These are phyloP conservation scores for Ictalurus punctatus DNA, from an alignment of 2,113 vertebrate genomes.

Conservation along the genomic window DNA sequence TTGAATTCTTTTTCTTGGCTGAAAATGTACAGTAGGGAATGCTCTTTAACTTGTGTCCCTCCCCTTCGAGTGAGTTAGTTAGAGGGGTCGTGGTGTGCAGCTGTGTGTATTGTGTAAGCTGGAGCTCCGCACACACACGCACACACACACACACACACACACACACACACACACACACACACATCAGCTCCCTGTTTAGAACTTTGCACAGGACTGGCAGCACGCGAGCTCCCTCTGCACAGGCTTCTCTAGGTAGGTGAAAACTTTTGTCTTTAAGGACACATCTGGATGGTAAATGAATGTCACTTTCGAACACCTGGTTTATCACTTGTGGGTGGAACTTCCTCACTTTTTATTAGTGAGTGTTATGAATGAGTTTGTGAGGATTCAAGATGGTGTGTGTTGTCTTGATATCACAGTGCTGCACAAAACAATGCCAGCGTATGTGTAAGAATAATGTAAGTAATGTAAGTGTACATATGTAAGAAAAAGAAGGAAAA, in stretches of 20 bases:
- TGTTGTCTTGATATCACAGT: background rate
- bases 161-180: background rate
- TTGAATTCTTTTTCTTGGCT: background rate
- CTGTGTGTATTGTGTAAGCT: slow-evolving; percentile 14
- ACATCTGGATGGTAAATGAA: background rate
- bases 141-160: background rate
- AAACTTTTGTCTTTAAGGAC: background rate
- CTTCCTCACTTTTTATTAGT: background rate
- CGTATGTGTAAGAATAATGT: background rate
- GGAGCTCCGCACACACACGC: slow-evolving; percentile 20
- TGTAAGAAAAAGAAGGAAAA: background rate
- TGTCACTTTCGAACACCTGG: background rate
- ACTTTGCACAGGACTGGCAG: slow-evolving; percentile 37
- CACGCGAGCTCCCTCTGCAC: background rate
- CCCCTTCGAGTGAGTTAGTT: slow-evolving; percentile 57
- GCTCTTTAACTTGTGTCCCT: slow-evolving; percentile 67
- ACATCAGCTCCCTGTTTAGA: background rate
- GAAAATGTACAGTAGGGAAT: background rate
- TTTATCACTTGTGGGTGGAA: background rate
- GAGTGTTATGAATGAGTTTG: background rate
- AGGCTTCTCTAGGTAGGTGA: background rate
- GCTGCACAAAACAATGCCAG: background rate
- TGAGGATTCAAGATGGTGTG: background rate
- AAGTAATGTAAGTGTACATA: too few species aligned
- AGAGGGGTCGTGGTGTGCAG: slow-evolving; percentile 6